Evolutionary conservation across 2,113 vertebrate species (phyloP), one percentile per base, ranked within the genome.

Genomic region (Ailuropoda melanoleuca): DNA sequence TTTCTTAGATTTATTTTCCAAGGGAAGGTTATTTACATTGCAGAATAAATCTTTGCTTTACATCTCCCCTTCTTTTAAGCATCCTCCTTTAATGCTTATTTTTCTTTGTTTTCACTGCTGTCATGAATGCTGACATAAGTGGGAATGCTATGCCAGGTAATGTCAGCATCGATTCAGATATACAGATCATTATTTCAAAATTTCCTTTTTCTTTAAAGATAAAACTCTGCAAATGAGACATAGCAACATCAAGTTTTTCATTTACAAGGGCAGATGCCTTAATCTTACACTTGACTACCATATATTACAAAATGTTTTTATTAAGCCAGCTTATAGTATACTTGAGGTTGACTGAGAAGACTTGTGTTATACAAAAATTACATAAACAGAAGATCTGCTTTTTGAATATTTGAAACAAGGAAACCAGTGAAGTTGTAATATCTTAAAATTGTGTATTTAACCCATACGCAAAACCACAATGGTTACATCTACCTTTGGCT

Each of bases 71-170:
- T 77, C 74, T 93, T 97, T 74, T 98, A 92, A 92, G 13, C 98
- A 98, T 98, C 98, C 96, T 96, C 89, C 97, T 98, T 98, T 98
- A 99, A 98, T 98, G 85, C 98, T 98, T 98, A 97, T 98, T 98
- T 98, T 98, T 99, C 98, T 99, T 98, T 99, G 98, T 98, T 98
- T 99, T 99, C 98, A 98, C 98, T 99, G 98, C 99, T 98, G 96
- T 98, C 99, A 98, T 98, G 98, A 98, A 97, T 98, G 98, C 98
- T 99, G 98, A 98, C 98, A 99, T 99, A 98, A 99, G 98, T 98
- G 98, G 98, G 97, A 98, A 99, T 98, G 97, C 98, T 98, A 82
- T 99, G 97, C 98, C 98, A 98, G 98, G 98, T 99, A 99, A 99
- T 98, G 98, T 98, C 99, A 99, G 98, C 98, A 98, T 60, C 90